phyloP scores from a whole-genome alignment of 2,797 vertebrate species.

The Vipera ursinii region DNA sequence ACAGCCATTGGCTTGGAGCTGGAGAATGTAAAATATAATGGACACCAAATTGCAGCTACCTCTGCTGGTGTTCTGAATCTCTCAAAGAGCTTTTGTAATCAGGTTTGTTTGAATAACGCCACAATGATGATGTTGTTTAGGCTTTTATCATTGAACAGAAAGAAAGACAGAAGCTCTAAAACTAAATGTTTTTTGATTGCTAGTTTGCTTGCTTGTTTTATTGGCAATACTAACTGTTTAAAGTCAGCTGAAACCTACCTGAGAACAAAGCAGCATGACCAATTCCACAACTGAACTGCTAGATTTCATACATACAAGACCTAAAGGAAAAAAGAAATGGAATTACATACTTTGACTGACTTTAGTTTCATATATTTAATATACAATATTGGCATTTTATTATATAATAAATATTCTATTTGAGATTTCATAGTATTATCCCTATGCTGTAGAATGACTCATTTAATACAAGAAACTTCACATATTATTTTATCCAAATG shows the following conservation, averaged over 20 bases:
- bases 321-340: slow-evolving; percentile 69
- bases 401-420: neutral
- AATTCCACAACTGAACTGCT: slow-evolving; percentile 98
- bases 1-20: neutral
- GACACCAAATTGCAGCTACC: neutral
- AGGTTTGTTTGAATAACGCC: neutral
- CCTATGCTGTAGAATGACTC: neutral
- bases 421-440: neutral
- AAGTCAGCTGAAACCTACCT: slow-evolving; percentile 72
- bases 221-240: neutral
- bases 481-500: neutral
- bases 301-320: slow-evolving; percentile 96
- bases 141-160: neutral
- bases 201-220: neutral
- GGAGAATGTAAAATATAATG: neutral
- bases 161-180: neutral
- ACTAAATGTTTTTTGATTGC: neutral
- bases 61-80: neutral
- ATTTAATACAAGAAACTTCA: neutral
- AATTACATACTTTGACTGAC: neutral
- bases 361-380: neutral
- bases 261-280: slow-evolving; percentile 98
- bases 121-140: neutral
- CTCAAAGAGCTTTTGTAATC: neutral
- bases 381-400: neutral